Evolutionary conservation across 1,140 invertebrate genomes (phyloP).

Genomic region (Chlorops oryzae): DNA sequence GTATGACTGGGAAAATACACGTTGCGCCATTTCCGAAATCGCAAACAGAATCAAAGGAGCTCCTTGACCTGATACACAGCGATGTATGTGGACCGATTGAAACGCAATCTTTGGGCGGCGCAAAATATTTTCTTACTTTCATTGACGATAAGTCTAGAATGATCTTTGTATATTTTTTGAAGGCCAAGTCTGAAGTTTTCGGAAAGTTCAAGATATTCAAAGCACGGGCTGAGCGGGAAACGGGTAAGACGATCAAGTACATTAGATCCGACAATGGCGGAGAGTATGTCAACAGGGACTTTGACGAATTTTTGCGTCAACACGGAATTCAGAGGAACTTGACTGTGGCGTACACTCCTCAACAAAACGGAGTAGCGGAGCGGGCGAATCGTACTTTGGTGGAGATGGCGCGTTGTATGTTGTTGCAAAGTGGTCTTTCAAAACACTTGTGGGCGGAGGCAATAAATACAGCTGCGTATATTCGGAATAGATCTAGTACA

Average conservation of each 20-base stretch:
- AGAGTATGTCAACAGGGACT: conserved; percentile 13
- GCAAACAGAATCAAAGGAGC: not conserved
- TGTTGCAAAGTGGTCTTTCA: conserved; percentile 34
- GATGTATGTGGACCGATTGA: conserved; percentile 12
- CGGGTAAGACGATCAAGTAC: conserved; percentile 20
- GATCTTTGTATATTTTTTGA: conserved; percentile 44
- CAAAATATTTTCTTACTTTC: conserved; percentile 46
- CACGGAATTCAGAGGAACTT: conserved; percentile 25
- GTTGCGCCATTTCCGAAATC: not conserved
- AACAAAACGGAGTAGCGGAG: conserved; percentile 42
- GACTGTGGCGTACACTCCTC: conserved; percentile 29
- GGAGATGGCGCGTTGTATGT: conserved; percentile 34
- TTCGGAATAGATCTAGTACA: conserved; percentile 22
- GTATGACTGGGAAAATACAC: conserved; percentile 2
- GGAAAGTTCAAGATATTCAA: conserved; percentile 34
- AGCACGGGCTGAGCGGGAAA: conserved; percentile 23
- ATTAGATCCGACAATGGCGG: conserved; percentile 14
- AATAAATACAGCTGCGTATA: conserved; percentile 25
- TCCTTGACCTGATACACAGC: not conserved
- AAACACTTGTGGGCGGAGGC: conserved; percentile 39
- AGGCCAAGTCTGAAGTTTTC: conserved; percentile 43
- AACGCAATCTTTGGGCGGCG: conserved; percentile 33
- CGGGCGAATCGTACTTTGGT: conserved; percentile 30
- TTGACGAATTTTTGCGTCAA: conserved; percentile 9
- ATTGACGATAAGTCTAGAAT: conserved; percentile 45